These are phyloP conservation scores for Hylomyscus alleni DNA, from an alignment of 2,797 vertebrate genomes.

Conservation along the genomic window DNA sequence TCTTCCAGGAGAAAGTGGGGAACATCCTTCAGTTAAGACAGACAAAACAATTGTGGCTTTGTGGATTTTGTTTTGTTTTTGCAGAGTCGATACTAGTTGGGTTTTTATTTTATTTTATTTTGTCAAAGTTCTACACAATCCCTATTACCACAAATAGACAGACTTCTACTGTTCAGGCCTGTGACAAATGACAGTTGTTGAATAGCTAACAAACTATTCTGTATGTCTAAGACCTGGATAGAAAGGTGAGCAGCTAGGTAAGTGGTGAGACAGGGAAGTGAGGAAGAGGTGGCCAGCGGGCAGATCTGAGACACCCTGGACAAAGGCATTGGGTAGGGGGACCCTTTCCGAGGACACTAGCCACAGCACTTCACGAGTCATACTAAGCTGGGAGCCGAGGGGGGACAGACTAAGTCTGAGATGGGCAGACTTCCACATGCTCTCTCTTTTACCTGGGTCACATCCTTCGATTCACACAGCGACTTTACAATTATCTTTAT, in stretches of 20 bases:
- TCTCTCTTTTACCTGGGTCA: slow-evolving; percentile 25
- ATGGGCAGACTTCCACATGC: background rate
- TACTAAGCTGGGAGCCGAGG: background rate
- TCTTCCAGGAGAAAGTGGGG: slow-evolving; percentile 10
- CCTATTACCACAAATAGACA: slow-evolving; percentile 49
- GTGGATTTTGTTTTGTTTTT: background rate
- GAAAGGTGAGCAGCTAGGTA: background rate
- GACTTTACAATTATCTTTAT: slow-evolving; percentile 22
- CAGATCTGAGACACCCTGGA: background rate
- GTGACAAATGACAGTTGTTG: slow-evolving; percentile 50
- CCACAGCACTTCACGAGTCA: background rate
- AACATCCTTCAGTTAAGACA: slow-evolving; percentile 36
- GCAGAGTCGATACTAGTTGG: background rate
- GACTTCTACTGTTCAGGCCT: background rate
- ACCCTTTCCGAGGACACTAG: background rate
- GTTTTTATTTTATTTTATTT: background rate
- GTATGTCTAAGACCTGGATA: slow-evolving; percentile 33
- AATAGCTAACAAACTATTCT: slow-evolving; percentile 39
- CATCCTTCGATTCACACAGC: background rate
- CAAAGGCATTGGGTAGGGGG: background rate
- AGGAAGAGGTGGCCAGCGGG: background rate
- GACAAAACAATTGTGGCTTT: background rate
- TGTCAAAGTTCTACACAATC: slow-evolving; percentile 31
- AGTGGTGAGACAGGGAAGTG: background rate
- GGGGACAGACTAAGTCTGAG: background rate